Base-by-base conservation (phyloP, 2,888 invertebrate species). In the Hypomecis atomaria region DNA sequence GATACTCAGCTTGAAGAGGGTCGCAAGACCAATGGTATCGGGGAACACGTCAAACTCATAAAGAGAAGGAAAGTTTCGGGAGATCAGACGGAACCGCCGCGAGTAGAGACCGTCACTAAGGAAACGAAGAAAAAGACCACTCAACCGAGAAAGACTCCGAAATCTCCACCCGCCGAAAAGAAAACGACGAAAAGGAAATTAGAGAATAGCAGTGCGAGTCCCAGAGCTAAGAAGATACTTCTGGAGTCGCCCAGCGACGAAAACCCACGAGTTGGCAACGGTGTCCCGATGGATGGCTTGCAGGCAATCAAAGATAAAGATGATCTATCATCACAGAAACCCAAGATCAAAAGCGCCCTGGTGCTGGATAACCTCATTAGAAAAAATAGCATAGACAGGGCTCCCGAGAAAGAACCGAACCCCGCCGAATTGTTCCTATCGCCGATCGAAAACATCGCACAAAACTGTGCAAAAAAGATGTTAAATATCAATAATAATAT, bases 311-410 rank as follows among this genome's bases (percentile, higher is more conserved):
- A 89, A 77, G 81, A 92, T 77, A 71, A 68, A 53, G 70, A 79
- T 79, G 56, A 79, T 50, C 66, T 76, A 49, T 75, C 79, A 47
- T 60, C 77, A 13, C 67, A 63, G 11, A 93, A 90, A 74, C 87
- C 89, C 44, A 92, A 90, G 81, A 89, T 79, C 69, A 93, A 92
- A 81, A 93, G 92, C 71, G 93, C 91, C 6, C 76, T 92, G 54
- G 79, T 94, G 45, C 85, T 94, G n/a, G 94, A 94, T 73, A 93
- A 92, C 77, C 84, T 94, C 50, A 85, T 94, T 67, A 88, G 93
- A 67, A 94, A 94, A 81, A 94, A 94, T 75, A 94, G 93, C 76
- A 89, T 94, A 48, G 94, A 94, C 66, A 87, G 94, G 74, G 78
- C 87, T 69, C 75, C 91, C 70, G 85, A 94, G 77, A 82, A 82